Evolutionary conservation across 2,113 vertebrate species (phyloP).

Genomic region (Petaurus breviceps): DNA sequence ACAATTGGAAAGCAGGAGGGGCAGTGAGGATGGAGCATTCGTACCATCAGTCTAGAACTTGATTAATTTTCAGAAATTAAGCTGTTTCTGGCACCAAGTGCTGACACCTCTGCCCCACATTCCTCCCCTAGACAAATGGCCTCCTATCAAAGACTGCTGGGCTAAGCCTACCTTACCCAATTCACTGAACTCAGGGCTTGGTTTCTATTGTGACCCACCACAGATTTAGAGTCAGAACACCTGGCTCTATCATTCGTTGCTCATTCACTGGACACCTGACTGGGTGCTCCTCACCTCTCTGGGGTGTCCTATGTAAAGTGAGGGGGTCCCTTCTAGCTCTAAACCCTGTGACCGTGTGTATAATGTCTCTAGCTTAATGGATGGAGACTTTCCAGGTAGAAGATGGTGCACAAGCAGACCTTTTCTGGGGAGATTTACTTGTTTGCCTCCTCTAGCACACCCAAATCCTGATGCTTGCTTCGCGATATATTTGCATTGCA

Average conservation of each 20-base stretch:
- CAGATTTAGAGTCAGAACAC: background rate
- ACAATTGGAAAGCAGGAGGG: too few species aligned
- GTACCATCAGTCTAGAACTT: background rate
- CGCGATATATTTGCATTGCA: background rate
- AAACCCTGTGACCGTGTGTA: too few species aligned
- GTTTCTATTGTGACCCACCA: background rate
- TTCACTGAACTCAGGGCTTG: background rate
- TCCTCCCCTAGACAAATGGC: background rate
- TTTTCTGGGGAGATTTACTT: conserved; percentile 17
- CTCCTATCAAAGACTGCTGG: background rate
- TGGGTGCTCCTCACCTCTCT: background rate
- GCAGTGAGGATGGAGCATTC: background rate
- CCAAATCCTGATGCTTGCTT: background rate
- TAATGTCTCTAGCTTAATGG: background rate
- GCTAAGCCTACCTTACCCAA: background rate
- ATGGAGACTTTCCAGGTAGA: conserved; percentile 19
- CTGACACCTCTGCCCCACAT: background rate
- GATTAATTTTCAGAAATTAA: background rate
- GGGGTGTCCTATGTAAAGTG: too few species aligned
- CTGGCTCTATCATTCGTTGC: too few species aligned
- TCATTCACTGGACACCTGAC: too few species aligned
- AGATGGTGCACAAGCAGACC: conserved; percentile 35
- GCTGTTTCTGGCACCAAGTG: background rate
- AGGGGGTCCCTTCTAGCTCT: too few species aligned
- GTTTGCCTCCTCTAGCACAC: background rate